Evolutionary conservation across 2,888 invertebrate genomes (phyloP).

Genomic region (Scaptodrosophila latifasciaeformis): DNA sequence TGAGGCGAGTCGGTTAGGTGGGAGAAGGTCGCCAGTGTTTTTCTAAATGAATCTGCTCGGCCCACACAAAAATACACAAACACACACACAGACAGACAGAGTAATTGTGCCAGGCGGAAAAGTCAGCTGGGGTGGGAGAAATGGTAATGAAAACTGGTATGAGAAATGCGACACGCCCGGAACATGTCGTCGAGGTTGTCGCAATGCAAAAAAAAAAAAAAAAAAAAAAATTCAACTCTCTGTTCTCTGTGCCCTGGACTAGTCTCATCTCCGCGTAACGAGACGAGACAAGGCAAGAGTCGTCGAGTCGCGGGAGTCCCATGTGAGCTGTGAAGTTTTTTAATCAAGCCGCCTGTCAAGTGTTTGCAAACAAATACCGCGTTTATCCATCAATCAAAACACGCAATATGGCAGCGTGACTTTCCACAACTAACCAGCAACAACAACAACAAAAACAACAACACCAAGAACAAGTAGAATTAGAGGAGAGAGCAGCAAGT

Average conservation of each 20-base stretch:
- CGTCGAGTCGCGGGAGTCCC: constrained; percentile 55
- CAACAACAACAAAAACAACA: not conserved
- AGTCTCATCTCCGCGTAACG: not conserved
- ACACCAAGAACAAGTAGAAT: too few species aligned
- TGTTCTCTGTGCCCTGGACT: too few species aligned
- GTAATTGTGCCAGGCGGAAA: constrained; percentile 62
- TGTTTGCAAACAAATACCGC: constrained; percentile 67
- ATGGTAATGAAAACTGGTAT: too few species aligned
- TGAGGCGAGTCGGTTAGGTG: too few species aligned
- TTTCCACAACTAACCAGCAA: constrained; percentile 37
- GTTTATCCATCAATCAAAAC: constrained; percentile 71
- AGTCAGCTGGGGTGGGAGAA: too few species aligned
- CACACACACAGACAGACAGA: constrained; percentile 34
- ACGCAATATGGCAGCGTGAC: constrained; percentile 56
- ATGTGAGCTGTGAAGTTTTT: constrained; percentile 75
- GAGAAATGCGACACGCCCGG: constrained; percentile 47
- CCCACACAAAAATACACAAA: not conserved
- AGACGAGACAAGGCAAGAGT: not conserved
- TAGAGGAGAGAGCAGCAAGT: constrained; percentile 48
- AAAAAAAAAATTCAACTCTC: too few species aligned
- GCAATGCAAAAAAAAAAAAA: too few species aligned
- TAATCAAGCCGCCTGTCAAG: constrained; percentile 74
- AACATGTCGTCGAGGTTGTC: constrained; percentile 48
- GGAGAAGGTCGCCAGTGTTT: constrained; percentile 24
- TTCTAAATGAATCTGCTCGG: constrained; percentile 6